These are phyloP conservation scores for Clamator glandarius DNA, from an alignment of 2,797 vertebrate genomes.

Conservation along the genomic window DNA sequence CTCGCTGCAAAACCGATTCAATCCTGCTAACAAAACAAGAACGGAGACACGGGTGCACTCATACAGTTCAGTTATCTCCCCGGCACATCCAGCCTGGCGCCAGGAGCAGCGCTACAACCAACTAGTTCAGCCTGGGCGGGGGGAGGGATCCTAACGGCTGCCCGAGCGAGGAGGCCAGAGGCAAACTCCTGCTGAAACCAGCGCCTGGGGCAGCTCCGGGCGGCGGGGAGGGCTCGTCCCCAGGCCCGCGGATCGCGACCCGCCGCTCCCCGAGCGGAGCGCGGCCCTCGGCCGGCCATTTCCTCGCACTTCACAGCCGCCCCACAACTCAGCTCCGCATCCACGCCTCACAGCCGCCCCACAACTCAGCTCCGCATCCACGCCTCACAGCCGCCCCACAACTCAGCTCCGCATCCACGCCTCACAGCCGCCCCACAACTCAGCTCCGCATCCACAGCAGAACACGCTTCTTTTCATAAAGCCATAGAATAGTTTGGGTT, in stretches of 20 bases:
- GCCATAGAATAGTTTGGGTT: too few relatives aligned
- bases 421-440: neutral
- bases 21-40: constrained; percentile 79
- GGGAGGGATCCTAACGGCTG: neutral
- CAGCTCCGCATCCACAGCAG: neutral
- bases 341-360: neutral
- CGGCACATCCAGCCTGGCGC: constrained; percentile 52
- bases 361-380: neutral
- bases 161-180: neutral
- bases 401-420: too few relatives aligned
- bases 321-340: neutral
- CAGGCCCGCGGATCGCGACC: neutral
- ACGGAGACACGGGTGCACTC: constrained; percentile 71
- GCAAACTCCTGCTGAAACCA: neutral
- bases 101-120: constrained; percentile 17
- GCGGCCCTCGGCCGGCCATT: constrained; percentile 6
- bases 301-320: neutral
- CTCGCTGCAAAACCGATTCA: constrained; percentile 79
- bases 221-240: neutral
- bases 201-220: neutral
- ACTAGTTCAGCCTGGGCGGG: too few relatives aligned
- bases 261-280: neutral
- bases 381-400: neutral
- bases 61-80: constrained; percentile 46
- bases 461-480: accelerated